Evolutionary conservation across 2,797 vertebrate genomes (phyloP).

Genomic region (Heteromormyrus szaboi): DNA sequence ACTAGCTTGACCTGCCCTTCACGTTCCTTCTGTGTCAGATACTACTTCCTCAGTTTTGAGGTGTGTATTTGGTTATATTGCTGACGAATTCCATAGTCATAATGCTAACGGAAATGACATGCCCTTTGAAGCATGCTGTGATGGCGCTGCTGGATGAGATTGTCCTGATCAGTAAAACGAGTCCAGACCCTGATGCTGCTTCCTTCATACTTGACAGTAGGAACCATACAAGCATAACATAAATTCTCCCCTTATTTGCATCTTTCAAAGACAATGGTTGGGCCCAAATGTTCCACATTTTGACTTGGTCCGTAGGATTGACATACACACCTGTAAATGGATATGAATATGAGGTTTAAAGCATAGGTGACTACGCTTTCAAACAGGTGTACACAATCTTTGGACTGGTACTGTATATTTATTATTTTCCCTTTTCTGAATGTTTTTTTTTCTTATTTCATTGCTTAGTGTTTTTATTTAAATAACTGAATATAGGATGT

Average conservation of each 20-base stretch:
- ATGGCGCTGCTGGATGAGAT: background rate
- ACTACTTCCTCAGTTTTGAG: background rate
- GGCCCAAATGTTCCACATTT: background rate
- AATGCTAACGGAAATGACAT: background rate
- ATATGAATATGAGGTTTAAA: background rate
- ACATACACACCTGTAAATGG: background rate
- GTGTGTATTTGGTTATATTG: background rate
- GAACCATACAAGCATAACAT: background rate
- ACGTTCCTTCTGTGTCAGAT: background rate
- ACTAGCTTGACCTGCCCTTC: background rate
- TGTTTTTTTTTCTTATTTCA: background rate
- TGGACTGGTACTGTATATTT: background rate
- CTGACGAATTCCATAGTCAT: background rate
- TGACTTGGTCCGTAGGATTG: background rate
- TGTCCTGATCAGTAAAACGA: background rate
- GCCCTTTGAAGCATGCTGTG: background rate
- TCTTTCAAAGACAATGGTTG: background rate
- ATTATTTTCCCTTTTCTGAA: background rate
- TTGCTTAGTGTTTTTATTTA: background rate
- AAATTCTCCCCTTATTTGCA: background rate
- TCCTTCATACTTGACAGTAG: background rate
- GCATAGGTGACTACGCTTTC: background rate
- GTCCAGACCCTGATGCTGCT: background rate
- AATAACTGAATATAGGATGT: background rate
- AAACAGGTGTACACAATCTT: background rate